Evolutionary conservation across 1,140 invertebrate genomes (phyloP).

Genomic region (Drosophila sturtevanti): DNA sequence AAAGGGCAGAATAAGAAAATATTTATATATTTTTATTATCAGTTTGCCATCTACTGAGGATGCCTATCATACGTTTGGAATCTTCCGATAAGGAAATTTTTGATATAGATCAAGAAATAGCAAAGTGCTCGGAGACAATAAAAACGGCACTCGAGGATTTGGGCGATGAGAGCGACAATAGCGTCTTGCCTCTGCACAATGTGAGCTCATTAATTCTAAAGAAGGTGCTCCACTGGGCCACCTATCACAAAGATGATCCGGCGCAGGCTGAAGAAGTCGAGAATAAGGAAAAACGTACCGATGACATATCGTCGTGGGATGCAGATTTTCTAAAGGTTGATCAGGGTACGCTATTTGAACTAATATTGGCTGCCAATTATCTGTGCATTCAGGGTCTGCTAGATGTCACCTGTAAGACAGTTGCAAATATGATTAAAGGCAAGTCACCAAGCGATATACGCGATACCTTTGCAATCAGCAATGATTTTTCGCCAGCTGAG

Average conservation of each 20-base stretch:
- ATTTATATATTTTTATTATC: neutral
- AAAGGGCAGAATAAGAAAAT: neutral
- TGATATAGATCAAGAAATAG: conserved; percentile 98
- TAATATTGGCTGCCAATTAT: conserved; percentile 98
- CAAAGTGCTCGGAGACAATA: conserved; percentile 98
- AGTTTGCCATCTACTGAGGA: conserved; percentile 83
- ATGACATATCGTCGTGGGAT: conserved; percentile 99
- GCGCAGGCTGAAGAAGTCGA: conserved; percentile 98
- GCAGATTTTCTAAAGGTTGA: conserved; percentile 99
- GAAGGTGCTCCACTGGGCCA: conserved; percentile 98
- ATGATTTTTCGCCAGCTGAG: conserved; percentile 98
- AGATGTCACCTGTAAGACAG: conserved; percentile 99
- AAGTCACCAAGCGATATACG: conserved; percentile 99
- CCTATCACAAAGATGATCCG: conserved; percentile 95
- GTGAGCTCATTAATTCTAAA: conserved; percentile 99
- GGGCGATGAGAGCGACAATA: conserved; percentile 97
- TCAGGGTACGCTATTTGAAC: conserved; percentile 98
- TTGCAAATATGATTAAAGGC: conserved; percentile 99
- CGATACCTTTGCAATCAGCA: conserved; percentile 99
- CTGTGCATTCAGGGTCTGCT: conserved; percentile 98
- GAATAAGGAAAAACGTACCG: conserved; percentile 98
- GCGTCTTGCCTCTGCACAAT: conserved; percentile 97
- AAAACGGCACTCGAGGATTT: conserved; percentile 99
- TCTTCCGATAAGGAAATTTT: conserved; percentile 98
- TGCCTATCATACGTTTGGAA: conserved; percentile 93